Percentiles rank a stretch among this genome's conserved stretches.
These are phyloP conservation scores for Drosophila neoperkinsi DNA, from an alignment of 2,888 invertebrate species.

Conservation along the genomic window DNA sequence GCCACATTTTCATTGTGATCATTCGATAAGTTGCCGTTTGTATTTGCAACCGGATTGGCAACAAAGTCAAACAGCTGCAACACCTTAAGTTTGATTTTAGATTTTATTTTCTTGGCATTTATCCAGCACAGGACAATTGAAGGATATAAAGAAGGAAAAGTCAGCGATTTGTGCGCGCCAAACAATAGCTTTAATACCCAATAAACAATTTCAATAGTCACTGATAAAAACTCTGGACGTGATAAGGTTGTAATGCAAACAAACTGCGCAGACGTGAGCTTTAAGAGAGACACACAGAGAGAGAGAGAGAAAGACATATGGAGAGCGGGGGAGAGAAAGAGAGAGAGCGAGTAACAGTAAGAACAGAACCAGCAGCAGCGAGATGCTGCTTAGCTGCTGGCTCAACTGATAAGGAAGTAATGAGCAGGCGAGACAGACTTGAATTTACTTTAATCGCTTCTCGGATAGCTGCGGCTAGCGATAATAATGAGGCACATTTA, in stretches of 20 bases:
- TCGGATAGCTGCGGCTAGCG: conserved; percentile 38
- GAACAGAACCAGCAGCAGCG: conserved; percentile 7
- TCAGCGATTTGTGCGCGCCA: conserved; percentile 55
- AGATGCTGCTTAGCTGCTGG: conserved; percentile 21
- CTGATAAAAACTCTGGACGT: conserved; percentile 64
- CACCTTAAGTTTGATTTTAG: conserved; percentile 14
- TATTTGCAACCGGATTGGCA: conserved; percentile 31
- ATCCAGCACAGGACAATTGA: conserved; percentile 43
- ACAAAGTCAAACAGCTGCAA: conserved; percentile 14
- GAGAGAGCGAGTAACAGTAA: not conserved
- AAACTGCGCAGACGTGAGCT: conserved; percentile 70
- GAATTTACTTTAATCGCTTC: conserved; percentile 65
- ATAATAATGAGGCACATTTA: conserved; percentile 56
- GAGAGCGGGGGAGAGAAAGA: not conserved
- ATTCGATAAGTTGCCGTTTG: conserved; percentile 41
- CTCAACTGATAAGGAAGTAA: conserved; percentile 66
- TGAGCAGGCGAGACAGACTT: conserved; percentile 18
- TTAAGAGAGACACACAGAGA: conserved; percentile 34
- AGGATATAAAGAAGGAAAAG: conserved; percentile 28
- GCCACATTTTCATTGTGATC: conserved; percentile 40
- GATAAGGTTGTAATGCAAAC: conserved; percentile 42
- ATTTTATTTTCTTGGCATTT: conserved; percentile 39
- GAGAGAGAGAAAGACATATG: not conserved
- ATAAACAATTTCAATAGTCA: conserved; percentile 40
- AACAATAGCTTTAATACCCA: conserved; percentile 56